phyloP scores from a whole-genome alignment of 2,113 vertebrate species.

The Podiceps cristatus region DNA sequence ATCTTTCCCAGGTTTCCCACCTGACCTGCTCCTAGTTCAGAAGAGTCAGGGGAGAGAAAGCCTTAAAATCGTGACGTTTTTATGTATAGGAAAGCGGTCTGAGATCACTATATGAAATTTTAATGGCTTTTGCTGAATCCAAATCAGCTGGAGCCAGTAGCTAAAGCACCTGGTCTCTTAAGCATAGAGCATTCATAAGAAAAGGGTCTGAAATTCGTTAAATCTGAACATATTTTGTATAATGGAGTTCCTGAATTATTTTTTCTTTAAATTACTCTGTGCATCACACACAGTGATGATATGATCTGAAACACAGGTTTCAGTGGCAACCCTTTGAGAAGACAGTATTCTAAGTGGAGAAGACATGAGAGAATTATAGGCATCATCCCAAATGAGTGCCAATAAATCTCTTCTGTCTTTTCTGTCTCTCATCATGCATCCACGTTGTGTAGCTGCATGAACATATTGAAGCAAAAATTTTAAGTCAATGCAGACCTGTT shows the following conservation, averaged over 20 bases:
- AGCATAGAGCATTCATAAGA: not conserved
- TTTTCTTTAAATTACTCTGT: not conserved
- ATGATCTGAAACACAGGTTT: not conserved
- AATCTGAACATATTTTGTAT: not conserved
- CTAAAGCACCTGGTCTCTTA: not conserved
- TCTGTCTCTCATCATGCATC: not conserved
- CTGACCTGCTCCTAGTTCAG: not conserved
- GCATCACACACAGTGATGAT: not conserved
- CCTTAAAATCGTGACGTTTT: conserved; percentile 43
- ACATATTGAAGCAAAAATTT: not conserved
- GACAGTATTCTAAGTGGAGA: not conserved
- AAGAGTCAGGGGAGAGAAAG: conserved; percentile 9
- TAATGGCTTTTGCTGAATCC: conserved; percentile 8
- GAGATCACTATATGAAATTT: not conserved
- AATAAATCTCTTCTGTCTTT: not conserved
- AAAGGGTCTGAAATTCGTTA: not conserved
- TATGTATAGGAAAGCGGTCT: conserved; percentile 10
- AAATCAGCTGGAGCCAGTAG: not conserved
- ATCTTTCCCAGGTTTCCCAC: conserved; percentile 24
- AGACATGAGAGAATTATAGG: conserved; percentile 1
- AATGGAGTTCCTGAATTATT: not conserved
- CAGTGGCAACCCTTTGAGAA: conserved; percentile 6
- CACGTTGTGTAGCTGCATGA: not conserved
- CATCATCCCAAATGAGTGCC: not conserved
- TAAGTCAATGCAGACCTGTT: not conserved